These are phyloP conservation scores for Zaprionus capensis DNA, from an alignment of 1,140 invertebrate genomes.

Conservation along the genomic window DNA sequence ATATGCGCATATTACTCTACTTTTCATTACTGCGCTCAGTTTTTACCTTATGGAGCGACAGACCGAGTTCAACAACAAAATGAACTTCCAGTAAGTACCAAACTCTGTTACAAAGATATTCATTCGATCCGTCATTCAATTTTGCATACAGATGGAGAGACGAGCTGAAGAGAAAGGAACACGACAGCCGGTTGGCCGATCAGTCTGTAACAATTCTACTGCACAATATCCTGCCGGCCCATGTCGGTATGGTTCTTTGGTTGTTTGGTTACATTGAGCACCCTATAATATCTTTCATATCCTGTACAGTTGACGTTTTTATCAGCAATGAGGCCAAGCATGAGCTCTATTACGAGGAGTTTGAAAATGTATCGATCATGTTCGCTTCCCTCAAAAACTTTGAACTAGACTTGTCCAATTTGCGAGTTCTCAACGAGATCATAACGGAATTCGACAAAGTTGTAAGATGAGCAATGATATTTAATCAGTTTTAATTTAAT, in stretches of 20 bases:
- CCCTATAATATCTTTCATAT: conserved; percentile 43
- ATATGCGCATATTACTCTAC: conserved; percentile 88
- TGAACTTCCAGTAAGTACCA: conserved; percentile 86
- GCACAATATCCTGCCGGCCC: conserved; percentile 92
- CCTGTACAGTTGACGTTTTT: conserved; percentile 89
- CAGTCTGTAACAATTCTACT: conserved; percentile 92
- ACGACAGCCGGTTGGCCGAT: conserved; percentile 90
- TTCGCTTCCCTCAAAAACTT: conserved; percentile 95
- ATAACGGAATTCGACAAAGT: conserved; percentile 94
- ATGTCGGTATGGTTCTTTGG: conserved; percentile 88
- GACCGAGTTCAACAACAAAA: conserved; percentile 93
- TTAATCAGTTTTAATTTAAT: not conserved
- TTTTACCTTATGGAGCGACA: conserved; percentile 93
- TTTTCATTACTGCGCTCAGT: conserved; percentile 88
- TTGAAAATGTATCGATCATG: conserved; percentile 94
- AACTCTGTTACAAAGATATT: not conserved
- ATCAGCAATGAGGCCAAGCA: conserved; percentile 88
- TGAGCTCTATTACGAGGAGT: conserved; percentile 93
- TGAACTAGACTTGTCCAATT: conserved; percentile 86
- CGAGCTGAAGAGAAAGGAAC: conserved; percentile 91
- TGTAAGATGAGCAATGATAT: conserved; percentile 31
- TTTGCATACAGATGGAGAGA: conserved; percentile 89
- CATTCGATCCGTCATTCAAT: not conserved
- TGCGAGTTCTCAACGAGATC: conserved; percentile 93
- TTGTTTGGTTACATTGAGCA: too few species aligned